Evolutionary conservation across 2,797 vertebrate species (phyloP).

Genomic region (Kryptopterus vitreolus): DNA sequence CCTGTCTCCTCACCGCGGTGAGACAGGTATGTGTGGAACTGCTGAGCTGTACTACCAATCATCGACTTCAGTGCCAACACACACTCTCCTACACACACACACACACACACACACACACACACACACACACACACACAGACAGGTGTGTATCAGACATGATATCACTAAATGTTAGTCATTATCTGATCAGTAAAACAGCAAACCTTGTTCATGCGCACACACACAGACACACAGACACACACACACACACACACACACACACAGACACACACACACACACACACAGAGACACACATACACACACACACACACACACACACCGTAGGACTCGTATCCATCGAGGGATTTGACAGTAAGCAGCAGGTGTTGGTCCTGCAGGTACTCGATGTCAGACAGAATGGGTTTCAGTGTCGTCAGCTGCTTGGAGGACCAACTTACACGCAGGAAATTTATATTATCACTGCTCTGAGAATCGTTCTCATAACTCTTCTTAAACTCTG

Average conservation of each 20-base stretch:
- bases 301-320: constrained; percentile 60
- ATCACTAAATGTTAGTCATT: neutral
- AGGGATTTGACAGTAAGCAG: constrained; percentile 94
- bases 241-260: constrained; percentile 85
- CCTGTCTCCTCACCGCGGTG: constrained; percentile 95
- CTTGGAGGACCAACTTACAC: constrained; percentile 92
- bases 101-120: constrained; percentile 68
- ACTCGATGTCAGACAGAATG: constrained; percentile 94
- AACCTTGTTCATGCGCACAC: too few relatives aligned
- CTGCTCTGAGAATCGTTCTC: constrained; percentile 96
- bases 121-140: constrained; percentile 54
- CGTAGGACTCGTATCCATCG: constrained; percentile 94
- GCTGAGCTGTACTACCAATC: constrained; percentile 95
- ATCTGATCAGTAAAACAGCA: neutral
- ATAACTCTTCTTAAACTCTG: constrained; percentile 96
- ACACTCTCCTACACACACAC: constrained; percentile 81
- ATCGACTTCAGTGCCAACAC: constrained; percentile 95
- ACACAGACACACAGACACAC: too few relatives aligned
- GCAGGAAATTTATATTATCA: constrained; percentile 95
- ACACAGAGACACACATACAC: constrained; percentile 12
- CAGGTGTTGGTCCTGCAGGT: constrained; percentile 95
- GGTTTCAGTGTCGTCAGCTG: constrained; percentile 95
- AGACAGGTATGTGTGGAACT: constrained; percentile 94
- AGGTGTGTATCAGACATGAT: neutral
- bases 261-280: constrained; percentile 23